These are phyloP conservation scores for Alces alces DNA, from an alignment of 2,113 vertebrate species.

Conservation along the genomic window DNA sequence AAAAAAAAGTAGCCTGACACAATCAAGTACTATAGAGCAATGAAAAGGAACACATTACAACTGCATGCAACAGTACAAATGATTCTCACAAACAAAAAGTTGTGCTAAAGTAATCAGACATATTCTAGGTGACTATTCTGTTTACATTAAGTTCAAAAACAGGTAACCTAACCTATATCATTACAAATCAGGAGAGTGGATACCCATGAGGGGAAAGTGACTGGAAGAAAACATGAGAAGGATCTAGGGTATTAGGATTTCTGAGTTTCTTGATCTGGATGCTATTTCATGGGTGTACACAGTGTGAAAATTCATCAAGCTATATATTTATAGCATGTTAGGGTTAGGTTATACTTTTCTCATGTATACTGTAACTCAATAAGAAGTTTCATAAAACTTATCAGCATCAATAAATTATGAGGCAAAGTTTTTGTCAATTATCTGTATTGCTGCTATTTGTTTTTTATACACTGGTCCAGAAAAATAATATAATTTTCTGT, in stretches of 20 bases:
- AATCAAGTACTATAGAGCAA: neutral
- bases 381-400: neutral
- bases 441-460: neutral
- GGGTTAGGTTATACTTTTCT: neutral
- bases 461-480: neutral
- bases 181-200: neutral
- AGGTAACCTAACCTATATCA: neutral
- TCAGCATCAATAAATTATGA: neutral
- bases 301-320: neutral
- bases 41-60: neutral
- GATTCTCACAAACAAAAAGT: neutral
- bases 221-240: neutral
- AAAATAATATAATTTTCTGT: neutral
- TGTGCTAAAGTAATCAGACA: neutral
- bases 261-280: neutral
- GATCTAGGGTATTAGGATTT: neutral
- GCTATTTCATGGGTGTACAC: neutral
- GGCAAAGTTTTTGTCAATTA: slow-evolving; percentile 8
- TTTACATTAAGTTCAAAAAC: neutral
- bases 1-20: neutral
- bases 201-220: neutral
- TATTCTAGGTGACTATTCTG: neutral
- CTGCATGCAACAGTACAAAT: neutral
- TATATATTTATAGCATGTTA: neutral
- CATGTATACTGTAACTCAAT: neutral